Evolutionary conservation across 2,888 invertebrate genomes (phyloP).

Genomic region (Drosophila sordidapex): DNA sequence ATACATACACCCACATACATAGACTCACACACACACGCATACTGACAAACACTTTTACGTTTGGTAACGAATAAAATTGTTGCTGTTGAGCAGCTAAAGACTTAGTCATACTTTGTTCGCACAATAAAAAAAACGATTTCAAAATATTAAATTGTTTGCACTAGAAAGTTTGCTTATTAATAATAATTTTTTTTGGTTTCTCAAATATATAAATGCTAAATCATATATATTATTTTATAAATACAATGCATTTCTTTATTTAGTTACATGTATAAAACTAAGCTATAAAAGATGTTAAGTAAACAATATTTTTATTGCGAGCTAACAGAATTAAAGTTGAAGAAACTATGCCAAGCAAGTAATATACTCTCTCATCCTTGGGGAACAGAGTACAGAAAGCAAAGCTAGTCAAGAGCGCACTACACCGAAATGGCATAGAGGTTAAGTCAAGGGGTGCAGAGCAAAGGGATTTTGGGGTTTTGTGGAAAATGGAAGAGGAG

Average conservation of each 20-base stretch:
- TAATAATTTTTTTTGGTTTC: background rate
- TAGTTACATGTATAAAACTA: no score
- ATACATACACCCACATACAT: conserved; percentile 12
- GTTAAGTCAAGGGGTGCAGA: conserved; percentile 35
- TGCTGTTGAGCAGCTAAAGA: background rate
- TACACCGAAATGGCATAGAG: conserved; percentile 21
- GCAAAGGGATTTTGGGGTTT: background rate
- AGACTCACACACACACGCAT: background rate
- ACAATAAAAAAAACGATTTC: background rate
- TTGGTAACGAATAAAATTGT: conserved; percentile 11
- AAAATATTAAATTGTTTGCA: background rate
- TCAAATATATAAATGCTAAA: background rate
- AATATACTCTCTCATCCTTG: background rate
- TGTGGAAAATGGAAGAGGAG: background rate
- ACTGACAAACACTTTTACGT: conserved; percentile 11
- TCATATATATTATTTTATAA: background rate
- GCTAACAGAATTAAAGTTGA: background rate
- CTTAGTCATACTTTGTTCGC: conserved; percentile 3
- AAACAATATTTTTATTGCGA: background rate
- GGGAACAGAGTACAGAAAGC: conserved; percentile 30
- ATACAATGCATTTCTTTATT: no score
- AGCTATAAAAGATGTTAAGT: no score
- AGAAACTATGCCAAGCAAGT: background rate
- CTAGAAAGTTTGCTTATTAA: accelerated
- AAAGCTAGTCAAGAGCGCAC: conserved; percentile 59